Conservation (phyloP, 2,113 vertebrate genomes). For the Hemichromis elongatus region DNA sequence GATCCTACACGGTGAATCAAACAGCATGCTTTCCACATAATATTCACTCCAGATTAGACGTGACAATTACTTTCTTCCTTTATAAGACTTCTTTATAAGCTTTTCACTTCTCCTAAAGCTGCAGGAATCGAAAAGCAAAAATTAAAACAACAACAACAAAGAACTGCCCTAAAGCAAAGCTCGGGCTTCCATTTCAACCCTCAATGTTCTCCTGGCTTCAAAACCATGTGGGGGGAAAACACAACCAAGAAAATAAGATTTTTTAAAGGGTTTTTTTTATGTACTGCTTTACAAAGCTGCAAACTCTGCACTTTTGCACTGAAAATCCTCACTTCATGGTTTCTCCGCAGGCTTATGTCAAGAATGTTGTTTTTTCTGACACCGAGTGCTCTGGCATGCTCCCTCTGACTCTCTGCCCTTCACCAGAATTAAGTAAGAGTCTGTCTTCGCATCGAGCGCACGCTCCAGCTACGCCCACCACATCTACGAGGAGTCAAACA, state of each 20-base stretch:
- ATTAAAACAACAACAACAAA: slow-evolving; percentile 1
- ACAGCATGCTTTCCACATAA: neutral
- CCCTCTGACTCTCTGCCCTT: neutral
- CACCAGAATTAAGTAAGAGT: neutral
- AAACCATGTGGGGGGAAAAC: neutral
- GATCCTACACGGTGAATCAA: neutral
- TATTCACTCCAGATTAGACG: neutral
- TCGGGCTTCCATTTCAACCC: slow-evolving; percentile 1
- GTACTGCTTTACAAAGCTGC: neutral
- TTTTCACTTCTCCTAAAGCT: neutral
- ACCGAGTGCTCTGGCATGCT: neutral
- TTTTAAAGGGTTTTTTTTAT: neutral
- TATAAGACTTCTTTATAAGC: neutral
- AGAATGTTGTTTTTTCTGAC: neutral
- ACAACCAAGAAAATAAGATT: neutral
- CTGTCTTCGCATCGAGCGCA: neutral
- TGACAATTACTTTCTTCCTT: neutral
- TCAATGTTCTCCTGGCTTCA: neutral
- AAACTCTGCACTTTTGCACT: neutral
- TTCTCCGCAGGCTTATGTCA: neutral
- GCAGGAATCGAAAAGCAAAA: neutral
- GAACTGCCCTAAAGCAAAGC: slow-evolving; percentile 5
- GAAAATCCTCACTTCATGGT: neutral
- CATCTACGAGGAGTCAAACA: neutral
- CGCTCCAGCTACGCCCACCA: neutral